Evolutionary conservation across 2,113 vertebrate genomes (phyloP).

Genomic region (Gnathonemus longibarbis): DNA sequence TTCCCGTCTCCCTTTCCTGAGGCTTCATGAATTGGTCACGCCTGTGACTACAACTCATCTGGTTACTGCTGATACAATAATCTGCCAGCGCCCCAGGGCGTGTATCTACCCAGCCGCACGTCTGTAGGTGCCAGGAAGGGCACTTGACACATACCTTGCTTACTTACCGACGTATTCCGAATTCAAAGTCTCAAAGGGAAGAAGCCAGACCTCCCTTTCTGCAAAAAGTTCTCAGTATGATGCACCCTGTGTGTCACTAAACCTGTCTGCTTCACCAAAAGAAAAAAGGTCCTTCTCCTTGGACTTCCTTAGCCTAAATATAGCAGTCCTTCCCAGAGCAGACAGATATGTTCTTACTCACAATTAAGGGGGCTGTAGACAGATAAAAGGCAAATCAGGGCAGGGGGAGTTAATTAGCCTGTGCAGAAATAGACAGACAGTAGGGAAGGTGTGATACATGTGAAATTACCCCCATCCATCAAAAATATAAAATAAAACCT

Average conservation of each 20-base stretch:
- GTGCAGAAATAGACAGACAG: background rate
- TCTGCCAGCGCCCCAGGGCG: background rate
- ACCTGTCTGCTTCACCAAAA: background rate
- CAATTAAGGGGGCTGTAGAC: background rate
- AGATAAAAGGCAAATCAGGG: background rate
- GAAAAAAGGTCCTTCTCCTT: background rate
- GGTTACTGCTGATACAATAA: constrained; percentile 23
- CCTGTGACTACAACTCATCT: background rate
- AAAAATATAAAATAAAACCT: background rate
- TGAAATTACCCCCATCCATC: background rate
- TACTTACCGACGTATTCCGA: background rate
- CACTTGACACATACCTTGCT: background rate
- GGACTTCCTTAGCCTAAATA: background rate
- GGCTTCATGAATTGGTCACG: background rate
- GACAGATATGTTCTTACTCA: background rate
- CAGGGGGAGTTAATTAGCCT: background rate
- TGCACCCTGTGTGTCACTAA: background rate
- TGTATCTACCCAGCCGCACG: constrained; percentile 2
- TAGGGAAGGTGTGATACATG: background rate
- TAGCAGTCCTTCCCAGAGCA: background rate
- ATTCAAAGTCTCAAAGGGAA: background rate
- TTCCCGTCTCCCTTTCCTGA: background rate
- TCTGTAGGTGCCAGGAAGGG: background rate
- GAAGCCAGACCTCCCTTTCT: background rate
- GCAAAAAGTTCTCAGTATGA: background rate